Evolutionary conservation across 2,113 vertebrate species (phyloP), one percentile per base, ranked within the genome.

Genomic region (Colaptes auratus): DNA sequence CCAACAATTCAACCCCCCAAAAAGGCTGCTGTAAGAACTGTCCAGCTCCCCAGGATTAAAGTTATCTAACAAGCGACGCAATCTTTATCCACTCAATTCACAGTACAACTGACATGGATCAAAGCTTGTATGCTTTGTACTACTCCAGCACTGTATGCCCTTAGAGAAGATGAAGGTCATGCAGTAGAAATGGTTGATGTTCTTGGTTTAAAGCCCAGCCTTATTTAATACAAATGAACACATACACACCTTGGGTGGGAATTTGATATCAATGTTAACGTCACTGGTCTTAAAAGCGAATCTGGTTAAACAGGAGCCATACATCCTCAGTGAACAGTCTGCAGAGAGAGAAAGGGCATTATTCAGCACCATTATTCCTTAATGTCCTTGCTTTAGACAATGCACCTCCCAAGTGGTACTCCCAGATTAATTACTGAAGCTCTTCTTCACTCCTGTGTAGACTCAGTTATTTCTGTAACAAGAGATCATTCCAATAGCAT

Each of bases 261-360:
- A 98, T 92, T 98, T 98, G 95, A 99, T 98, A 86, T 99, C 99
- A 63, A 99, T 99, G 97, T 99, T 99, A 97, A 99, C 90, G 89
- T 99, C 99, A 25, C 99, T 99, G 64, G 96, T 98, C 97, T 99
- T 99, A 97, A 99, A 99, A 98, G 99, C 99, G 59, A 99, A 99
- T 67, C 98, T 98, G 55, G 99, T 99, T 90, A 99, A 98, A 97
- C 98, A 99, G 9, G 99, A 99, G 64, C 99, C 99, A 92, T 99
- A 99, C 95, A 99, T 98, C 82, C 98, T 98, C 83, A 99, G 98
- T 16, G 98, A 98, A 92, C 99, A 99, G 30, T 98, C 99, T 99
- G 96, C 70, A 98, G 88, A 95, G 30, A 95, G 95, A 97, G 65
- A 97, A 94, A 93, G 9, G 21, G 9, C 33, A 86, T 77, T 70